These are phyloP conservation scores for Okapia johnstoni DNA, from an alignment of 2,113 vertebrate species.

Conservation along the genomic window DNA sequence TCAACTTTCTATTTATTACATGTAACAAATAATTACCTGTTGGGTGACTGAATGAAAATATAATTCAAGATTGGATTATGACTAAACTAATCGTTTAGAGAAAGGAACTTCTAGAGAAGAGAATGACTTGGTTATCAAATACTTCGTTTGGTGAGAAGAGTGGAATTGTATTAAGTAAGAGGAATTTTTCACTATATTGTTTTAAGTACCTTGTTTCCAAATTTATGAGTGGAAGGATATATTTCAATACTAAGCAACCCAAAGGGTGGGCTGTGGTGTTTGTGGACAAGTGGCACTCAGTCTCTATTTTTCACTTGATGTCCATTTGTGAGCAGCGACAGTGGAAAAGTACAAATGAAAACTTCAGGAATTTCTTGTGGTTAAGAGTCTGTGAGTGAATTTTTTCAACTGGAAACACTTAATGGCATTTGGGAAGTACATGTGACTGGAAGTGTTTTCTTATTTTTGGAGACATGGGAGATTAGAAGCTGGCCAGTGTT, in stretches of 20 bases:
- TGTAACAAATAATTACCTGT: no score
- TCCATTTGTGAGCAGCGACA: neutral
- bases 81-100: neutral
- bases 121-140: neutral
- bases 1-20: neutral
- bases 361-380: neutral
- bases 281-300: neutral
- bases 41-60: no score
- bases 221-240: neutral
- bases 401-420: neutral
- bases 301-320: neutral
- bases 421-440: neutral
- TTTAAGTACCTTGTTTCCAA: neutral
- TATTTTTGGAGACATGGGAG: neutral
- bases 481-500: rapidly evolving
- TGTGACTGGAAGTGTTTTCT: neutral
- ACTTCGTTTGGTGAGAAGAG: neutral
- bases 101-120: neutral
- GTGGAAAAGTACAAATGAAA: neutral
- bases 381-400: neutral
- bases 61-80: neutral
- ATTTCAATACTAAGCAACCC: neutral
- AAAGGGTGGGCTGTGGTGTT: neutral
- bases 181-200: neutral
- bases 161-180: neutral